Base-by-base conservation (phyloP, 1,140 invertebrate species). In the Glossosoma conforme region DNA sequence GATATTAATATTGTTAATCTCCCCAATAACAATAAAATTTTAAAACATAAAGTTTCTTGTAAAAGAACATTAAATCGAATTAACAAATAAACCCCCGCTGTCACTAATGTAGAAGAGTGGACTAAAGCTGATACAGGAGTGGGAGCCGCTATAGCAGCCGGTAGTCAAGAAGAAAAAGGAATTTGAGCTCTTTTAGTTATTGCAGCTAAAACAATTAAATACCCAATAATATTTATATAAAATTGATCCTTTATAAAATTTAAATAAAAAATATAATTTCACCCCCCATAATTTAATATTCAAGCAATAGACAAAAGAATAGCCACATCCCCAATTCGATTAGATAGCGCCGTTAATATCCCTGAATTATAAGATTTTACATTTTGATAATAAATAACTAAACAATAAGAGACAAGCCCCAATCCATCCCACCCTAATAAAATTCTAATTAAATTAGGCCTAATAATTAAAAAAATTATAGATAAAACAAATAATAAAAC, bases 131-230 rank as follows among this genome's bases (percentile, higher is more conserved):
- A 85, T 56, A 86, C 76, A 32, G 82, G 80, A 11, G 82, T 84
- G 30, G 83, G 81, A 30, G 82, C 82, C 1, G 80, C 77, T 65
- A 86, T 86, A 20, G 83, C 83, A 3, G 75, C 76, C 0, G 84
- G 84, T 22, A 87, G 65, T 63, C 84, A 70, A 28, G 76, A 71
- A 60, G 78, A 82, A 79, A 87, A 87, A 40, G 82, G 81, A 75
- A 85, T 76, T 72, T 86, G 81, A 62, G 83, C 83, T 58, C 82
- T 86, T 69, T 87, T 87, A 56, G 84, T 86, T 68, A 85, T 75
- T 40, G 72, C 65, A 2, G 75, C 76, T 59, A 80, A 62, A 85
- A 53, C 61, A 41, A 80, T 61, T 63, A 79, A 63, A 46, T 62
- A 45, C 6, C 69, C 61, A 69, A 78, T 63, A 55, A 76, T 52